Evolutionary conservation across 2,113 vertebrate genomes (phyloP).

Genomic region (Malurus alboscapulatus): DNA sequence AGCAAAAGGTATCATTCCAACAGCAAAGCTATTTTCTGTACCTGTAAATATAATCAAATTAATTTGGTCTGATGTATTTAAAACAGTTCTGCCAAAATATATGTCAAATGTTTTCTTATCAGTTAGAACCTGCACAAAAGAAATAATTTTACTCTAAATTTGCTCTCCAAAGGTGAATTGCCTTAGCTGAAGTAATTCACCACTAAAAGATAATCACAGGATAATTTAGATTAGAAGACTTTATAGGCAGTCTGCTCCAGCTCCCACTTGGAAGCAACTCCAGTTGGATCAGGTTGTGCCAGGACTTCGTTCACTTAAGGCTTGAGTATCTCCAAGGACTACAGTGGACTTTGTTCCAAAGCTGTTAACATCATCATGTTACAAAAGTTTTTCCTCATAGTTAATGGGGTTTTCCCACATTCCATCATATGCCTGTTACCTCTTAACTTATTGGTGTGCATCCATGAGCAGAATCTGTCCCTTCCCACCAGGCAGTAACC

Average conservation of each 20-base stretch:
- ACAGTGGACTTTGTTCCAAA: background rate
- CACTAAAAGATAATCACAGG: background rate
- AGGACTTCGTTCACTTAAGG: background rate
- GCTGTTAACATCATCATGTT: background rate
- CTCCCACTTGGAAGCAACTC: background rate
- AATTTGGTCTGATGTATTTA: background rate
- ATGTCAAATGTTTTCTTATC: background rate
- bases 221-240: background rate
- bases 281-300: background rate
- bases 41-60: background rate
- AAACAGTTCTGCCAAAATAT: background rate
- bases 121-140: background rate
- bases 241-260: background rate
- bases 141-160: background rate
- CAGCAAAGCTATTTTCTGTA: background rate
- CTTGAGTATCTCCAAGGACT: background rate
- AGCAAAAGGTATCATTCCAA: background rate
- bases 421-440: background rate
- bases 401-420: slow-evolving; percentile 47
- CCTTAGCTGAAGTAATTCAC: background rate
- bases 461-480: background rate
- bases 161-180: background rate
- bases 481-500: background rate
- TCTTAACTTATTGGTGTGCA: background rate
- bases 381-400: slow-evolving; percentile 41